Percentiles rank a stretch among this genome's conserved stretches.
These are phyloP conservation scores for Lepidothrix coronata DNA, from an alignment of 2,113 vertebrate species.

Conservation along the genomic window DNA sequence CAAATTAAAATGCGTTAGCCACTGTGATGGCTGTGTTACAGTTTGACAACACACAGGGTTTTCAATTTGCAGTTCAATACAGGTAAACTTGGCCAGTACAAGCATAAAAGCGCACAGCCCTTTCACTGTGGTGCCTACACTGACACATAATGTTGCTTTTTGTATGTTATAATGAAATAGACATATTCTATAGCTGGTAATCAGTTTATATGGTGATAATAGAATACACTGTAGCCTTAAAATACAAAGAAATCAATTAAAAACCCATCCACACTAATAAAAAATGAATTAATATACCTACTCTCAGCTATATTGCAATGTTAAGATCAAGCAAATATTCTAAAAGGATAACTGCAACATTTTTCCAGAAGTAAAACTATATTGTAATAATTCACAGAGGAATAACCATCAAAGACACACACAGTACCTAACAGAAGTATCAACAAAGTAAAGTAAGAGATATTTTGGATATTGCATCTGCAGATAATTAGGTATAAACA, in stretches of 20 bases:
- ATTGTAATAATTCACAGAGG: not conserved
- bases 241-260: not conserved
- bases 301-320: not conserved
- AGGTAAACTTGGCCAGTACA: not conserved
- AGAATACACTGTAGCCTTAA: not conserved
- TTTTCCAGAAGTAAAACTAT: not conserved
- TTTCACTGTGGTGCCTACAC: not conserved
- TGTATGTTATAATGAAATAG: not conserved
- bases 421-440: not conserved
- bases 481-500: not conserved
- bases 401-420: not conserved
- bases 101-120: not conserved
- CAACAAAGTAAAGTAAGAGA: not conserved
- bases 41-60: fast-evolving
- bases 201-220: not conserved
- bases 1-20: not conserved
- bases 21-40: not conserved
- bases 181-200: not conserved
- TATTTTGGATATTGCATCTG: not conserved
- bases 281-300: not conserved
- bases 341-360: not conserved
- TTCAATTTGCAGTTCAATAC: not conserved
- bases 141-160: not conserved
- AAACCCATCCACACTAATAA: not conserved
- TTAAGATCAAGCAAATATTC: not conserved